Evolutionary conservation across 2,797 vertebrate genomes (phyloP), one percentile per base, ranked within the genome.

Genomic region (Champsocephalus esox): DNA sequence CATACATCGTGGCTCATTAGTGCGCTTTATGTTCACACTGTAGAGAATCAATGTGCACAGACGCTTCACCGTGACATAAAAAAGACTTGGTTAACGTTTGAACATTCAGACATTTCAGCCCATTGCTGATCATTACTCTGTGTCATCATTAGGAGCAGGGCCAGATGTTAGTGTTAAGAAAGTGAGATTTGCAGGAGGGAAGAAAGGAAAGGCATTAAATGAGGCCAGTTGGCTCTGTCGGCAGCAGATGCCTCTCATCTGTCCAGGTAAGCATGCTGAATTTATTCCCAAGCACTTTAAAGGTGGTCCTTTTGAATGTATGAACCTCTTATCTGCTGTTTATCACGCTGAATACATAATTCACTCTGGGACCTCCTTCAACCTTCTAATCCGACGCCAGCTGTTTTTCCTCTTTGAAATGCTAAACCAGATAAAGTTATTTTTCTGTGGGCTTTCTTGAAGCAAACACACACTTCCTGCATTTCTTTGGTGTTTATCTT

Each of bases 191-290:
- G 32, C 21, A 34, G 41, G 50, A n/a, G 5, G 32, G 67, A 54
- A 73, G 69, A 84, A 50, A 66, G 75, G 57, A 57, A 56, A 17
- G 54, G 50, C 13, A 0, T 69, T 60, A n/a, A 28, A 59, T 54
- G 12, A 34, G 71, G 65, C 69, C 82, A 72, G 71, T 80, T 86
- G 84, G 70, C 51, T 81, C 50, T 45, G 61, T 66, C 16, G 1
- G 66, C 81, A 69, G 79, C 89, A 90, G 90, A 89, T 88, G 85
- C 66, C 56, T 73, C 82, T 87, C 77, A 82, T 91, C 81, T 79
- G 65, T 52, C 38, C 19, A 79, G 85, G 87, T 88, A 73, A 90
- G 70, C 44, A 41, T 76, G 76, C 65, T 66, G 34, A 73, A 73
- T 73, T 44, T 12, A 55, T 77, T 72, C 77, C 83, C 38, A 41